Evolutionary conservation across 2,888 invertebrate species (phyloP), one percentile per base, ranked within the genome.

Genomic region (Pollenia angustigena): DNA sequence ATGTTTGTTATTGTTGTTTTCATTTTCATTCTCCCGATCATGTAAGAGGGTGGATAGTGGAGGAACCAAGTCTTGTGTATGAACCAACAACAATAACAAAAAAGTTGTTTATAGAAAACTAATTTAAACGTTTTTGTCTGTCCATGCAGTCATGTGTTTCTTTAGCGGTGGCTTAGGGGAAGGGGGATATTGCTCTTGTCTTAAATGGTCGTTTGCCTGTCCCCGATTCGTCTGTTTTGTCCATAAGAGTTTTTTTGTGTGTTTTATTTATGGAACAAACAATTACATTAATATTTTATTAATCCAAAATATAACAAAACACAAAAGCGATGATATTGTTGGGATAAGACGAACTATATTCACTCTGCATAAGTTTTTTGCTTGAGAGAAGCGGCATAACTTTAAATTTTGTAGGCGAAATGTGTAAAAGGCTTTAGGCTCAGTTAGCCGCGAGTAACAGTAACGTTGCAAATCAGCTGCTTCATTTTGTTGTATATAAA

Each of bases 1-100:
- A 23, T 66, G 6, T 50, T 79, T 78, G 32, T 75, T 69, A n/a
- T 80, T 84, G 58, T 85, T 78, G 52, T 68, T 44, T 18, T 69
- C 64, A 56, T 58, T 62, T 48, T 52, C 16, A n/a, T 72, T 46
- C 16, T 12, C 10, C 14, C 18, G 12, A 48, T 40, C 64, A 48
- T 64, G 18, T 60, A 58, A 32, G 69, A 46, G 54, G 64, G 56
- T 78, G 72, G 44, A 12, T 16, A 23, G 44, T 66, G 46, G 2
- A 11, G 23, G 18, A 62, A 68, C 40, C 56, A 60, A 58, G 23
- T 74, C 40, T 50, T 66, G 42, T 66, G 42, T 50, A 40, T n/a
- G 12, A 12, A 12, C 62, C 46, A 54, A 52, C 42, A 80, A 60
- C 8, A 32, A n/a, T 10, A 16, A 46, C 62, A 74, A 46, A 50